phyloP scores from a whole-genome alignment of 2,888 invertebrate genomes.

The Hypomecis atomaria region DNA sequence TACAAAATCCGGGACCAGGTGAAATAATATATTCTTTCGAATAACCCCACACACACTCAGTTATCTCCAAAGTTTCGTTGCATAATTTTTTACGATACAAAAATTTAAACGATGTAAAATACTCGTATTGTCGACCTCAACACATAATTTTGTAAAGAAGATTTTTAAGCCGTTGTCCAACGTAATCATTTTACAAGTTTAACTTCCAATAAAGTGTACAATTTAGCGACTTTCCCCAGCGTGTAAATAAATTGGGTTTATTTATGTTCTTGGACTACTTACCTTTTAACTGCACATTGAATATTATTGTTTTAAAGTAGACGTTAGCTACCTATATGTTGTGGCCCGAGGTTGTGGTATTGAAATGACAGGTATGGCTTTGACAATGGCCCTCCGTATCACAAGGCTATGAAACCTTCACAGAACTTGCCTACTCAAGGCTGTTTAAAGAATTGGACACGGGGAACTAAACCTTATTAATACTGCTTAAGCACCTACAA shows the following conservation, averaged over 20 bases:
- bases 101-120: too few relatives aligned
- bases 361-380: slow-evolving; percentile 3
- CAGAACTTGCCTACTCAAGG: slow-evolving; percentile 20
- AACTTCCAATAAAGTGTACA: slow-evolving; percentile 11
- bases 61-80: too few relatives aligned
- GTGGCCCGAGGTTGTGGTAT: background rate
- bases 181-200: slow-evolving; percentile 9
- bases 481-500: slow-evolving; percentile 5
- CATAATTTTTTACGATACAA: too few relatives aligned
- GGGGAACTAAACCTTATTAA: slow-evolving; percentile 19
- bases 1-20: too few relatives aligned
- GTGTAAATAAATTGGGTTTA: slow-evolving; percentile 20
- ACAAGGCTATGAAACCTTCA: slow-evolving; percentile 29
- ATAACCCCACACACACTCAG: too few relatives aligned
- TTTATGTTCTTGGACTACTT: slow-evolving; percentile 14
- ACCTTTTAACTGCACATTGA: background rate
- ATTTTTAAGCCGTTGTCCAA: slow-evolving; percentile 1
- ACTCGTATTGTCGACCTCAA: too few relatives aligned
- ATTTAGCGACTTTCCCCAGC: slow-evolving; percentile 21
- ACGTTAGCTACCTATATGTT: background rate
- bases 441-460: background rate
- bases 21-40: too few relatives aligned
- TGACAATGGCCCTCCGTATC: slow-evolving; percentile 25
- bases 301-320: background rate
- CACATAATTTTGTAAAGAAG: too few relatives aligned